Base-by-base conservation (phyloP, 1,140 invertebrate genomes). In the Eurosta solidaginis region DNA sequence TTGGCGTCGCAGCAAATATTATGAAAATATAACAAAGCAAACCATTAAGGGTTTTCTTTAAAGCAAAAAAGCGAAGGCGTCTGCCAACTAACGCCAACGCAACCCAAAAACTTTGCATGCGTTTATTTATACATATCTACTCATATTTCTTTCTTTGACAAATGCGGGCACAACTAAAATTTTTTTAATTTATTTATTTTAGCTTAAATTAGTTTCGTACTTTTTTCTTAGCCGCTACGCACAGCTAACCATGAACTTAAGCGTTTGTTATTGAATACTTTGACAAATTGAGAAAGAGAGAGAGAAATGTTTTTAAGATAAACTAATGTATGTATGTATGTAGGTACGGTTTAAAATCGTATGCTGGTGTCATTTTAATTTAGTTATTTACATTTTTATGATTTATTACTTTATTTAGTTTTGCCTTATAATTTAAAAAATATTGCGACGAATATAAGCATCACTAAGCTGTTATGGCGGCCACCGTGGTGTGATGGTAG, bases 1-100 rank as follows among this genome's bases (percentile, higher is more conserved):
- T 27, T 87, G 85, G 85, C 84, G 85, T 73, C 85, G 84, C 74
- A 88, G 82, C 80, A 88, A 85, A 81, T 89, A 89, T 80, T 88
- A 88, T 79, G 85, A 88, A 76, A 86, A 88, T 50, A 88, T 89
- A 79, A 89, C 89, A 79, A 89, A 89, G 77, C 88, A 89, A 82
- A 88, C 89, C 76, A 89, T 90, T 77, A 89, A 89, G 84, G 88
- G 88, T 78, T 89, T 89, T 81, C 82, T 88, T 54, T 88, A 79
- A 7, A n/a, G n/a, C 33, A 68, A 79, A 76, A 49, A 3, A 22
- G 33, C 59, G 49, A 6, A n/a, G 49, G 49, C 17, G 27, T 27
- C 54, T 68, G 59, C 33, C 59, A 68, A 68, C 59, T n/a, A 68
- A 68, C 59, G 36, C 59, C 25, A 40, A 42, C 29, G 29, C 54